These are phyloP conservation scores for Pangasianodon hypophthalmus DNA, from an alignment of 2,113 vertebrate genomes.

Conservation along the genomic window DNA sequence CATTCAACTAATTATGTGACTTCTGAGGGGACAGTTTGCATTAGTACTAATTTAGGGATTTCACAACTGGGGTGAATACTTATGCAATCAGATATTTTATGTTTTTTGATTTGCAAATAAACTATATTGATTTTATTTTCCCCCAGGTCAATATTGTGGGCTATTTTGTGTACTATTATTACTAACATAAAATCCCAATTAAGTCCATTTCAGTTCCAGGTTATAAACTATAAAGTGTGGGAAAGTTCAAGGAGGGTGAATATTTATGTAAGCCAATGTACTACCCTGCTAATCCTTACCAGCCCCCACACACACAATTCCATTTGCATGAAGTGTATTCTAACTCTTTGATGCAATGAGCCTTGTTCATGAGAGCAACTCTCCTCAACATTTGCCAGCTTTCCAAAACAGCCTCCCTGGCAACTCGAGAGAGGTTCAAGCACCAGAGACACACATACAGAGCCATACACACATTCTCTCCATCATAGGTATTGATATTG, in stretches of 20 bases:
- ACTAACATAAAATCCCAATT: neutral
- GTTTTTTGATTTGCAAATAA: neutral
- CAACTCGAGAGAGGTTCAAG: slow-evolving; percentile 59
- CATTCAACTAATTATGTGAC: neutral
- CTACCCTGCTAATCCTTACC: neutral
- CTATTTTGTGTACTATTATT: no score
- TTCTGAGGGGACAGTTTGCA: neutral
- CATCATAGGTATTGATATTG: neutral
- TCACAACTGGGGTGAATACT: neutral
- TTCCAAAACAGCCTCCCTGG: slow-evolving; percentile 73
- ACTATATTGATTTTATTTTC: neutral
- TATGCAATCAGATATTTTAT: neutral
- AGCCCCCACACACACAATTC: slow-evolving; percentile 16
- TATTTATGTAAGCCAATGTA: neutral
- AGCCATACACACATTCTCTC: neutral
- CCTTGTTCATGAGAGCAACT: slow-evolving; percentile 60
- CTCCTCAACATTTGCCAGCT: slow-evolving; percentile 66
- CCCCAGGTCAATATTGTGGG: neutral
- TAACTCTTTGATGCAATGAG: slow-evolving; percentile 59
- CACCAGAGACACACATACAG: slow-evolving; percentile 20
- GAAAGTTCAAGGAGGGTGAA: neutral
- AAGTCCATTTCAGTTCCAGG: neutral
- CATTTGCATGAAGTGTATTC: slow-evolving; percentile 48
- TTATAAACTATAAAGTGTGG: neutral
- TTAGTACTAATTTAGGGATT: neutral